Evolutionary conservation across 2,888 invertebrate genomes (phyloP).

Genomic region (Lasioglossum lativentre): DNA sequence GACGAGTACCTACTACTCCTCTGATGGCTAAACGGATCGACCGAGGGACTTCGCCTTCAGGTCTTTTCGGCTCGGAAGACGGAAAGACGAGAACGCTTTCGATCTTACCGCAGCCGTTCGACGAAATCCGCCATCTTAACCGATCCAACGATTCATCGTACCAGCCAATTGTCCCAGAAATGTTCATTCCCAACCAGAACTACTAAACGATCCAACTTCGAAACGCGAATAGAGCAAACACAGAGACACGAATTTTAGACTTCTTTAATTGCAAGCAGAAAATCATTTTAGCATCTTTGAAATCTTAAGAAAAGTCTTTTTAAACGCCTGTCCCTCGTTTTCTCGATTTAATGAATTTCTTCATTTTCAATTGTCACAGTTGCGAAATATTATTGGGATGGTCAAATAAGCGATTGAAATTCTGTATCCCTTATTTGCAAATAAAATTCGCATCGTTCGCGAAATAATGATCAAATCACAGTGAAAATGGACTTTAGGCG

Average conservation of each 20-base stretch:
- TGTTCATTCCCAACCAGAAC: not conserved
- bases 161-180: not conserved
- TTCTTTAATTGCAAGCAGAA: not conserved
- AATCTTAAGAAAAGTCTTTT: too few species aligned
- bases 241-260: not conserved
- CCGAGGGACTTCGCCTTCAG: slow-evolving; percentile 75
- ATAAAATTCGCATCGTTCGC: too few species aligned
- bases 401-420: not conserved
- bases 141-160: not conserved
- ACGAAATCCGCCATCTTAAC: slow-evolving; percentile 22
- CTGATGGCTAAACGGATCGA: slow-evolving; percentile 78
- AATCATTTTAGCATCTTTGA: not conserved
- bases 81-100: slow-evolving; percentile 43
- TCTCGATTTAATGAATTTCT: not conserved
- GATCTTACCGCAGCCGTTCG: slow-evolving; percentile 23
- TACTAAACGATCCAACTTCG: not conserved
- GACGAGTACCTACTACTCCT: slow-evolving; percentile 81
- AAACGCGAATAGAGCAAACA: not conserved
- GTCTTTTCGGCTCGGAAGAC: slow-evolving; percentile 73
- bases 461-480: too few species aligned
- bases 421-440: not conserved
- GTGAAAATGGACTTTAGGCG: too few species aligned
- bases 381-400: not conserved
- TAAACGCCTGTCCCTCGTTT: too few species aligned
- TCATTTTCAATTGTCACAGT: not conserved